These are phyloP conservation scores for Dicranocentrus wangi DNA, from an alignment of 2,888 invertebrate genomes.

Conservation along the genomic window DNA sequence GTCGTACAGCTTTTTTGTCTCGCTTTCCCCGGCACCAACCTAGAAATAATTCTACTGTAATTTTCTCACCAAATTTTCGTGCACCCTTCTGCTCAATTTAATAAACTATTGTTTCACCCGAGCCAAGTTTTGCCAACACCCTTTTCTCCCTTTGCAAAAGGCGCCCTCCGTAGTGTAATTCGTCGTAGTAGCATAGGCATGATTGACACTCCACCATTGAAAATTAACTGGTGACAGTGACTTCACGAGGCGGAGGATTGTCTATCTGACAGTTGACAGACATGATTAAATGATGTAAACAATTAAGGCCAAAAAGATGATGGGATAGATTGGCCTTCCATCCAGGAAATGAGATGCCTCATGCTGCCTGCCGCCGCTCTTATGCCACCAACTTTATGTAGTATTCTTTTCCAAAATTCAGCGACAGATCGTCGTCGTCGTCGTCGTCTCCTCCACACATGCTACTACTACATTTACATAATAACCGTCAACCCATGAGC, in stretches of 20 bases:
- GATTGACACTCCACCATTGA: constrained; percentile 50
- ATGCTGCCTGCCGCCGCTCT: background rate
- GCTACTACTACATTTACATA: constrained; percentile 57
- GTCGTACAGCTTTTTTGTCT: too few relatives aligned
- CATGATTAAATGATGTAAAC: constrained; percentile 65
- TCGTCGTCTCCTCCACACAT: background rate
- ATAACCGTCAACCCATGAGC: constrained; percentile 14
- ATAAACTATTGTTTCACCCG: too few relatives aligned
- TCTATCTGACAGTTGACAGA: constrained; percentile 60
- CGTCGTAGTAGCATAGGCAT: constrained; percentile 13
- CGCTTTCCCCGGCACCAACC: too few relatives aligned
- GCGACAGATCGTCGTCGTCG: too few relatives aligned
- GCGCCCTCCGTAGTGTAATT: too few relatives aligned
- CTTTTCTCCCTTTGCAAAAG: too few relatives aligned
- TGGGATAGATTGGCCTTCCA: constrained; percentile 59
- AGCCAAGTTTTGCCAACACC: too few relatives aligned
- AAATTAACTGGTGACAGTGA: constrained; percentile 51
- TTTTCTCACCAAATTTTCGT: too few relatives aligned
- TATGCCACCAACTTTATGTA: too few relatives aligned
- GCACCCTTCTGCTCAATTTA: too few relatives aligned
- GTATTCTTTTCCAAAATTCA: too few relatives aligned
- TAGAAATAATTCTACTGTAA: too few relatives aligned
- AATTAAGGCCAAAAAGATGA: constrained; percentile 62
- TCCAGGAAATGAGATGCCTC: constrained; percentile 55
- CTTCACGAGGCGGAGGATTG: constrained; percentile 43